Conservation (phyloP, 2,797 vertebrate species). For the Natrix natrix region DNA sequence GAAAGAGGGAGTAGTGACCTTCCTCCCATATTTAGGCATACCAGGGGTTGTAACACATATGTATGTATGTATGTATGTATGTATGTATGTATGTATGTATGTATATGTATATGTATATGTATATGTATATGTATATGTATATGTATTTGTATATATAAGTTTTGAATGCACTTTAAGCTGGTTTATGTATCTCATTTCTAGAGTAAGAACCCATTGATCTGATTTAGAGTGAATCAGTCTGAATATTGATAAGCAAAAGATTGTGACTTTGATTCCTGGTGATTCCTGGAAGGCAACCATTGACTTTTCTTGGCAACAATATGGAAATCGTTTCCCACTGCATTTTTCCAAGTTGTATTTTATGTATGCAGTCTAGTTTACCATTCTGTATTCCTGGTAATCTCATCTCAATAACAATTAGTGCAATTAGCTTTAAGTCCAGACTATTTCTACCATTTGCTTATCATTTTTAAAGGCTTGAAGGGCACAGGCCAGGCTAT, state of each 20-base stretch:
- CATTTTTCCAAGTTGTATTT: neutral
- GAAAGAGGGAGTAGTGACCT: too few species aligned
- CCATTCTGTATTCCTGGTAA: neutral
- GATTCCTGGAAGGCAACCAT: neutral
- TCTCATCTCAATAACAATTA: neutral
- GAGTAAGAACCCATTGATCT: neutral
- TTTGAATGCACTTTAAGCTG: neutral
- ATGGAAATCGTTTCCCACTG: neutral
- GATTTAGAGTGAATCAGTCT: neutral
- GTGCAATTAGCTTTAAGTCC: neutral
- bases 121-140: too few species aligned
- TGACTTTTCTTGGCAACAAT: neutral
- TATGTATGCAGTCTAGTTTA: neutral
- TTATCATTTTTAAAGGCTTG: neutral
- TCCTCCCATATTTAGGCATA: too few species aligned
- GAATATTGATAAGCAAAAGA: neutral
- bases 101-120: too few species aligned
- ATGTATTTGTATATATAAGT: too few species aligned
- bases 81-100: too few species aligned
- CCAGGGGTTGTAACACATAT: too few species aligned
- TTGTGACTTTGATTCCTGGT: neutral
- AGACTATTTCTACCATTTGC: neutral
- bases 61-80: too few species aligned
- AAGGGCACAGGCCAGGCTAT: neutral
- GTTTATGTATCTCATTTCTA: neutral